Conservation (phyloP, 2,113 vertebrate species). For the Pycnonotus jocosus region DNA sequence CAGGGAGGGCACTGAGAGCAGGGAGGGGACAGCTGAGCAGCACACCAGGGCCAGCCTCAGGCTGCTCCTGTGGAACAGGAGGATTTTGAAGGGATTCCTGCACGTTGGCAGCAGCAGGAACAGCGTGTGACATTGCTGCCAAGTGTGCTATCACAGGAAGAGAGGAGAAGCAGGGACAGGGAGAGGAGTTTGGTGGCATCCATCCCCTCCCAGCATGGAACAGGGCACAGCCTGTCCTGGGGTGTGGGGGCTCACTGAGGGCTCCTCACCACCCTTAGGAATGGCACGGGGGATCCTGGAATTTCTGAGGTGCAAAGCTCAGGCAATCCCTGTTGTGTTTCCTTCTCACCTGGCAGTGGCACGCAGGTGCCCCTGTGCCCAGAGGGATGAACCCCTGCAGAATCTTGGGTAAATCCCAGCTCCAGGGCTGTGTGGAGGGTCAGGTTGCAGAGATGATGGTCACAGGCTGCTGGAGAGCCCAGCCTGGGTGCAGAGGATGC, state of each 20-base stretch:
- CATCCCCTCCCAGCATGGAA: not conserved
- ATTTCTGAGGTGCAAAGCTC: not conserved
- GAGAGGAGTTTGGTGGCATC: not conserved
- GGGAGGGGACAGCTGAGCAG: constrained; percentile 16
- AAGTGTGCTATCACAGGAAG: not conserved
- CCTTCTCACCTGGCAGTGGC: not conserved
- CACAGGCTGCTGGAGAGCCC: not conserved
- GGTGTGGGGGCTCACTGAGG: not conserved
- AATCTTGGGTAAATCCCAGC: not conserved
- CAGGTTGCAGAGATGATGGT: not conserved
- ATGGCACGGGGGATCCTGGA: not conserved
- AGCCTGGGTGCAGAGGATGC: not conserved
- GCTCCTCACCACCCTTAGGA: not conserved
- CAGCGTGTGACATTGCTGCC: not conserved
- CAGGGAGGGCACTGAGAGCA: constrained; percentile 23
- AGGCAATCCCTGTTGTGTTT: not conserved
- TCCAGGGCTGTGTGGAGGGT: not conserved
- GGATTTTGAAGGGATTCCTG: not conserved
- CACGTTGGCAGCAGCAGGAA: not conserved
- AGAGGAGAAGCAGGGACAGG: not conserved
- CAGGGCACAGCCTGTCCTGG: not conserved
- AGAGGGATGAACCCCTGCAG: too few species aligned
- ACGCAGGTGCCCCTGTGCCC: not conserved
- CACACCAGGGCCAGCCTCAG: constrained; percentile 19
- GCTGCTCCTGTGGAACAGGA: not conserved